These are phyloP conservation scores for Apostichopus japonicus DNA, from an alignment of 35 echinoderm and acorn worm species.

Conservation along the genomic window DNA sequence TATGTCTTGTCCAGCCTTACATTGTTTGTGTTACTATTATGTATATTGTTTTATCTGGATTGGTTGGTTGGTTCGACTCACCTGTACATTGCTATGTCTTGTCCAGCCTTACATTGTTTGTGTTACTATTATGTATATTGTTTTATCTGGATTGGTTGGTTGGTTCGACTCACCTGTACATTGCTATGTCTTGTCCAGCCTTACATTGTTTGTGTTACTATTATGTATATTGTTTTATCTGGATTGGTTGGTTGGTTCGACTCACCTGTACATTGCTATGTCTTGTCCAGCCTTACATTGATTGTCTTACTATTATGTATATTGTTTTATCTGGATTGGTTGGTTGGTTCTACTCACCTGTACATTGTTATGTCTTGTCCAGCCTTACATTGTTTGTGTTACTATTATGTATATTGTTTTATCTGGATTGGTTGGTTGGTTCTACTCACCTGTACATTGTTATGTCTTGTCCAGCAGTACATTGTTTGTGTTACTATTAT, in stretches of 20 bases:
- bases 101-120: not conserved
- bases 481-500: not conserved
- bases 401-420: not conserved
- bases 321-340: too few species aligned
- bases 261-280: constrained; percentile 89
- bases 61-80: constrained; percentile 12
- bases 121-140: not conserved
- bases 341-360: constrained; percentile 63
- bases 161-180: constrained; percentile 77
- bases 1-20: constrained; percentile 26
- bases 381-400: not conserved
- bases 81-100: constrained; percentile 87
- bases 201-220: not conserved
- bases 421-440: too few species aligned
- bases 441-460: constrained; percentile 84
- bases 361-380: constrained; percentile 78
- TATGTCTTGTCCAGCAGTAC: constrained; percentile 13
- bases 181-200: constrained; percentile 59
- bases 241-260: not conserved
- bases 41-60: too few species aligned
- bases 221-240: not conserved
- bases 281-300: not conserved
- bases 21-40: not conserved
- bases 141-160: too few species aligned
- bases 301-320: not conserved